These are phyloP conservation scores for Talpa occidentalis DNA, from an alignment of 2,113 vertebrate genomes.

Conservation along the genomic window DNA sequence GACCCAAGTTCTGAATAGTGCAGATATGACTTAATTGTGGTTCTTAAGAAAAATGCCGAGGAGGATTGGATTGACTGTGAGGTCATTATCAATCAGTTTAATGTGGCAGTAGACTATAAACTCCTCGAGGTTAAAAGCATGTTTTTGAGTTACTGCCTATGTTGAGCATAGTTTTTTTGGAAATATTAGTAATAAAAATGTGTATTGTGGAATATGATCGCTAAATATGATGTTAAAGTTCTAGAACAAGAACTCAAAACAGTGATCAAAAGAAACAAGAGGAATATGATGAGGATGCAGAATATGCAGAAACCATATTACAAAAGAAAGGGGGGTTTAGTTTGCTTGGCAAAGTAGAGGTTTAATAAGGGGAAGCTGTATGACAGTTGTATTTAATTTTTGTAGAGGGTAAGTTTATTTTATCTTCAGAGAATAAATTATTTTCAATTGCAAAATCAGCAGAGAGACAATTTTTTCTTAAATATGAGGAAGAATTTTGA, in stretches of 20 bases:
- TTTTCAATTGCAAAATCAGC: slow-evolving; percentile 36
- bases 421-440: slow-evolving; percentile 27
- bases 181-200: background rate
- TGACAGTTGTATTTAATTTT: slow-evolving; percentile 21
- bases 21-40: background rate
- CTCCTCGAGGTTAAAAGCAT: background rate
- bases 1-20: background rate
- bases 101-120: background rate
- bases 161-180: background rate
- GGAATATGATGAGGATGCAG: background rate
- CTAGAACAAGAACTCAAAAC: background rate
- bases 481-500: background rate
- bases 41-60: slow-evolving; percentile 3
- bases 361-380: background rate
- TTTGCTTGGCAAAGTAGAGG: slow-evolving; percentile 5
- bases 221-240: background rate
- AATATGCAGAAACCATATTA: background rate
- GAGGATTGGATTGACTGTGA: background rate
- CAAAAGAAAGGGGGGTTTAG: background rate
- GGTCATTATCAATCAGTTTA: background rate
- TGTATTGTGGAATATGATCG: background rate
- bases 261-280: background rate
- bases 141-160: background rate
- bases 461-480: slow-evolving; percentile 5
- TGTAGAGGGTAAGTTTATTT: slow-evolving; percentile 12